These are phyloP conservation scores for Geotrypetes seraphini DNA, from an alignment of 2,797 vertebrate species.

Conservation along the genomic window DNA sequence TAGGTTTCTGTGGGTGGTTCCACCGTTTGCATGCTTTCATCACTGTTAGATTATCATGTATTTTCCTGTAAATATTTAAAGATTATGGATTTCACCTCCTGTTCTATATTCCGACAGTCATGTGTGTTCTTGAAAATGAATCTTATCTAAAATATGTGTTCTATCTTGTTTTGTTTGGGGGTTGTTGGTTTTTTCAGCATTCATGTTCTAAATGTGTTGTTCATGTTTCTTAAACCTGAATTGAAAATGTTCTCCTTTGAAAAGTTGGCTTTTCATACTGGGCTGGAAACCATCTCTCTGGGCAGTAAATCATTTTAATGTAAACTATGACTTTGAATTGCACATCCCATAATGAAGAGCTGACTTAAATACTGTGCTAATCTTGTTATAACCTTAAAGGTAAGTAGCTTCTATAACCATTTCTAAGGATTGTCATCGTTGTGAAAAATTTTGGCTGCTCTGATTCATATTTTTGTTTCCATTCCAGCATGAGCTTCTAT, in stretches of 20 bases:
- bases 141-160: no score
- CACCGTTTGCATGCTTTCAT: conserved; percentile 52
- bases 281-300: conserved; percentile 48
- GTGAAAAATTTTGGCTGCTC: conserved; percentile 27
- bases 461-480: not conserved
- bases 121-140: conserved; percentile 28
- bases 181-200: no score
- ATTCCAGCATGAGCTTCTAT: conserved; percentile 19
- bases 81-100: conserved; percentile 25
- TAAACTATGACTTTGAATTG: conserved; percentile 54
- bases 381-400: conserved; percentile 62
- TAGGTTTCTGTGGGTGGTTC: conserved; percentile 45
- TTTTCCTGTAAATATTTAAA: conserved; percentile 32
- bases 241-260: conserved; percentile 38
- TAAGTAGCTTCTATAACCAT: conserved; percentile 62
- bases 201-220: conserved; percentile 31
- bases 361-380: conserved; percentile 61
- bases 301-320: conserved; percentile 51
- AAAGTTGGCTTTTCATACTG: conserved; percentile 58
- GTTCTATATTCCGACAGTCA: no score
- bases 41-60: conserved; percentile 25
- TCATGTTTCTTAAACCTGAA: conserved; percentile 38
- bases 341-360: conserved; percentile 62
- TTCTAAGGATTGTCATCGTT: conserved; percentile 42
- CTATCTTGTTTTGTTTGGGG: no score